Base-by-base conservation (phyloP, 2,888 invertebrate species). In the Sacculina carcini region DNA sequence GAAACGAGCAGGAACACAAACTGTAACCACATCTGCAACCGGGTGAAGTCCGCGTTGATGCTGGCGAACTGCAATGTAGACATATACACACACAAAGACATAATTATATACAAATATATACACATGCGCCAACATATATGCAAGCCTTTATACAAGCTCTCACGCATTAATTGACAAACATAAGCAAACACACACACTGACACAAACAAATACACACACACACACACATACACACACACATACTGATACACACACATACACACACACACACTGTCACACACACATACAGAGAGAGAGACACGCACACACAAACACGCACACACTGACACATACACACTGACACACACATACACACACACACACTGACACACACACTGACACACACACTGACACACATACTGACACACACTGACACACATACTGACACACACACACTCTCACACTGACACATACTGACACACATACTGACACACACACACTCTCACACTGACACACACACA, bases 1-100 rank as follows among this genome's bases (percentile, higher is more conserved):
- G 89, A 80, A 38, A 81, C 73, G 39, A 89, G 68, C 49, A 92
- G 70, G 66, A 92, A 94, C 60, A 92, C 81, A 64, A 92, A 83
- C 58, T 94, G 72, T 64, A 94, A 89, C 87, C 92, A 94, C 55
- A 94, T 86, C 69, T 94, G 92, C 64, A 94, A 79, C 70, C 90
- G 87, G 29, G 92, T 92, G 64, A 92, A 96, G 10, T 81, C 81
- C 46, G 90, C 85, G 67, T 89, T 92, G 68, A 90, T 94, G 3
- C 83, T 87, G 68, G 89, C 16, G 23, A 48, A 48, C 39, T 48
- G 39, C 2, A 36, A 36, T n/a, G 21, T 7, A 46, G 16, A 46
- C 16, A 46, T 10, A 46, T 9, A 46, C 14, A 46, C 14, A 46
- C 14, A 46, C 14, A 46, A 9, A 46, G 9, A 46, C 14, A 46